These are phyloP conservation scores for Kryphioiulus occultus DNA, from an alignment of 2,888 invertebrate genomes.

Conservation along the genomic window DNA sequence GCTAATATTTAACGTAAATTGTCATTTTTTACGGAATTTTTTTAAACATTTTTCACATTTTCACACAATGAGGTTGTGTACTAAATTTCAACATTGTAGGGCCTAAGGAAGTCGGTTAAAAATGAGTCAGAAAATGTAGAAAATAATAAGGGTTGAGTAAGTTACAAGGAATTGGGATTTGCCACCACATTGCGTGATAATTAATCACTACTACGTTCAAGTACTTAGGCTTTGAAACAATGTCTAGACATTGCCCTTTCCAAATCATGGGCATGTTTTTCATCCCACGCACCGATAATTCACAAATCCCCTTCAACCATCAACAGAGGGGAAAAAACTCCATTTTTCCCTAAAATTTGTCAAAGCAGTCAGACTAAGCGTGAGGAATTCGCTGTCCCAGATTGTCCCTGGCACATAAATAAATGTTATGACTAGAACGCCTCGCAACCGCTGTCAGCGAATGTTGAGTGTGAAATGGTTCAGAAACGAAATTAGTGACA, in stretches of 20 bases:
- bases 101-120: no score
- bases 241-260: background rate
- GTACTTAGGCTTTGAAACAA: background rate
- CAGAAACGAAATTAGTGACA: background rate
- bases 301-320: background rate
- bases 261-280: background rate
- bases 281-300: background rate
- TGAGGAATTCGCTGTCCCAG: background rate
- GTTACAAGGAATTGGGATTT: no score
- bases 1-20: no score
- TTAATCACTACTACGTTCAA: background rate
- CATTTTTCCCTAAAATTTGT: slow-evolving; percentile 15
- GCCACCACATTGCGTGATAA: background rate
- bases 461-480: background rate
- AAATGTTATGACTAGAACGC: slow-evolving; percentile 8
- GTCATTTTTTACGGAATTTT: no score
- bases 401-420: background rate
- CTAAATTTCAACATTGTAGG: no score
- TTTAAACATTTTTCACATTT: no score
- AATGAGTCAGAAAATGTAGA: no score
- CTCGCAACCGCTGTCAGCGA: background rate
- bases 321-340: background rate
- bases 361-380: background rate
- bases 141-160: no score
- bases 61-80: no score